Base-by-base conservation (phyloP, 1,140 invertebrate species). In the Euura lappo region DNA sequence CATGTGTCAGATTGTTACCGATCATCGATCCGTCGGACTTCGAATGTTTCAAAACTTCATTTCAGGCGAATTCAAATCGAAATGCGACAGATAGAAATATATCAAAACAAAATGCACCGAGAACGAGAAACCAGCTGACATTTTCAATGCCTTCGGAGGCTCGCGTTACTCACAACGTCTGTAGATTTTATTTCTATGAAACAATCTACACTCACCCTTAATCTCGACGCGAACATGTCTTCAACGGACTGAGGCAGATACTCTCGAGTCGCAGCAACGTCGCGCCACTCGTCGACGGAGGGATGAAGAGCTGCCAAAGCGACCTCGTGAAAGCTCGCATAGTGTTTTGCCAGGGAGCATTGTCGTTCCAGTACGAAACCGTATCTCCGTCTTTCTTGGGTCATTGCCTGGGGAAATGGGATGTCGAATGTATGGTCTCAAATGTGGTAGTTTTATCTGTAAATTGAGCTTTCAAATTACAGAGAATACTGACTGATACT, bases 321-420 rank as follows among this genome's bases (percentile, higher is more conserved):
- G 73, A 94, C 92, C 75, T 91, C 90, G 86, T 98, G 95, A 88
- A 96, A 96, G 72, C 93, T 94, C 75, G 96, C 90, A 90, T 96
- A 96, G 86, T 98, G 95, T 85, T 96, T 96, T n/a, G 95, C 94
- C 66, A 98, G 89, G 2, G 95, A 96, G 81, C 95, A 96, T 79
- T 98, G 95, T 77, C 96, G 90, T 85, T 98, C 96, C 77, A 98
- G 88, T 13, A 98, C 94, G 84, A 98, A 98, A 67, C 97, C 96
- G 85, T 98, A 98, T 78, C 96, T 92, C 73, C 96, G 91, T 75
- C 97, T 90, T 86, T 98, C 96, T 87, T 98, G 96, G 60, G 96
- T 95, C 92, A 98, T 94, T 60, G 96, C 96, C 96, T 98, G 84
- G 45, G 84, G 85, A 75, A 77, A 79, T 79, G 78, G 76, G 69